Conservation (phyloP, 2,113 vertebrate genomes). For the Calyptomena viridis region DNA sequence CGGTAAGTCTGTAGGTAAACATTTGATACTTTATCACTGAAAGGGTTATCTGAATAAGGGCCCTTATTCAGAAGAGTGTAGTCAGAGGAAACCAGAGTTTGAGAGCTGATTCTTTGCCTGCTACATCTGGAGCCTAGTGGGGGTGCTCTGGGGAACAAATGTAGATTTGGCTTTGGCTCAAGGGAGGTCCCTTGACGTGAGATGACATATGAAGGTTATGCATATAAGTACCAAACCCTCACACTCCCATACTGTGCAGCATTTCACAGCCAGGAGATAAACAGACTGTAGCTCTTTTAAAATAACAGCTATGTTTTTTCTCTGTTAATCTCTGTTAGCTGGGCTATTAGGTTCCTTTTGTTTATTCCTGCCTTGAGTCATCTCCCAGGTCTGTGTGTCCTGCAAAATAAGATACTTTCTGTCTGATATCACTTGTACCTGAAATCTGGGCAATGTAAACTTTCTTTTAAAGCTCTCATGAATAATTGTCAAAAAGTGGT, state of each 20-base stretch:
- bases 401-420: not conserved
- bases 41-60: not conserved
- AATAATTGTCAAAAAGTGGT: slow-evolving; percentile 61
- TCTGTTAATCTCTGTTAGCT: not conserved
- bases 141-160: not conserved
- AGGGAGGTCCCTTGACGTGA: slow-evolving; percentile 40
- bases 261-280: slow-evolving; percentile 46
- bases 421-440: not conserved
- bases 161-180: not conserved
- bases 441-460: not conserved
- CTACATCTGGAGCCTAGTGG: not conserved
- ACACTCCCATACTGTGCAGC: slow-evolving; percentile 38
- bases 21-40: not conserved
- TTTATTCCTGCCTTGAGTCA: not conserved
- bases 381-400: not conserved
- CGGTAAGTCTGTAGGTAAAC: not conserved
- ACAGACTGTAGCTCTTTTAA: slow-evolving; percentile 8
- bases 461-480: slow-evolving; percentile 32
- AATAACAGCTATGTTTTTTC: not conserved
- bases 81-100: not conserved
- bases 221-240: not conserved
- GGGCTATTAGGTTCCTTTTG: not conserved
- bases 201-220: slow-evolving; percentile 48
- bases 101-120: not conserved
- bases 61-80: not conserved